phyloP scores from a whole-genome alignment of 30 jellyfish, hydroid and myxozoan species.

The Mastigias papua region DNA sequence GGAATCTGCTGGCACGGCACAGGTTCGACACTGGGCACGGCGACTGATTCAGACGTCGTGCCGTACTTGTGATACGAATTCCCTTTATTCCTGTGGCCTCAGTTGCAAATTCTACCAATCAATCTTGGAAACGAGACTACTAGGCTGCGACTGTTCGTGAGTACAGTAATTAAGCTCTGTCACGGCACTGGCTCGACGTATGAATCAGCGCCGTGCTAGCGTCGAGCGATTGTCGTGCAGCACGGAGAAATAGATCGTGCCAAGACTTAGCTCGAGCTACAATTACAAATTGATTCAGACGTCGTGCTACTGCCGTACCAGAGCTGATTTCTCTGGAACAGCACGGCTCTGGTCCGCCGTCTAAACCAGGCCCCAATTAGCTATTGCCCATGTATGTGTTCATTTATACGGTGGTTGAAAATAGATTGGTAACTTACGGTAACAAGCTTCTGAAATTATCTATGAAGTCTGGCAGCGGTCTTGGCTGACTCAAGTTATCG shows the following conservation, averaged over 20 bases:
- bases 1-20: no score
- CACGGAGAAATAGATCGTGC: not conserved
- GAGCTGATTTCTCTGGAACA: not conserved
- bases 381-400: no score
- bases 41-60: no score
- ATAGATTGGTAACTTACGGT: slow-evolving; percentile 51
- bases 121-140: no score
- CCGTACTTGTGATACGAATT: no score
- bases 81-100: no score
- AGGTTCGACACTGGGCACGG: no score
- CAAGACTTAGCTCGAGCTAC: not conserved
- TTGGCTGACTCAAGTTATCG: slow-evolving; percentile 69
- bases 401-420: no score
- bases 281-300: not conserved
- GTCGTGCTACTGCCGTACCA: not conserved
- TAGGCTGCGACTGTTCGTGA: no score
- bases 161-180: no score
- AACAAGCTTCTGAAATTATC: slow-evolving; percentile 70
- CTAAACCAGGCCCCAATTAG: no score
- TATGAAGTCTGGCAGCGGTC: slow-evolving; percentile 79
- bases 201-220: not conserved
- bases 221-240: not conserved
- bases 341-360: not conserved
- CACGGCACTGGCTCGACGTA: not conserved
- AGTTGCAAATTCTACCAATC: no score